Percentiles rank a stretch among this genome's conserved stretches.
phyloP scores from a whole-genome alignment of 2,113 vertebrate species.

The Dipodomys ordii region DNA sequence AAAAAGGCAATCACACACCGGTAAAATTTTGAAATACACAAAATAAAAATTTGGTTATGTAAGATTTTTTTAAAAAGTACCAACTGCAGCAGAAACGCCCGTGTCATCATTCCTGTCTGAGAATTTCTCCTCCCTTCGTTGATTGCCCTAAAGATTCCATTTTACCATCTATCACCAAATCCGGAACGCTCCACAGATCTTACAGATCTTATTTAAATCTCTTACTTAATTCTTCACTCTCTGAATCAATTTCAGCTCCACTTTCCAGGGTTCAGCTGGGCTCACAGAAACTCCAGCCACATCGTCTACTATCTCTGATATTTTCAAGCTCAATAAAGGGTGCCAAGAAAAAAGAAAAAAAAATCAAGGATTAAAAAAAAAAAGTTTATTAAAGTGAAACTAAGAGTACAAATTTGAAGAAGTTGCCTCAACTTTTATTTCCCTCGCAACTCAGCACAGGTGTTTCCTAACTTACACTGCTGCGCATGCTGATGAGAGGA shows the following conservation, averaged over 20 bases:
- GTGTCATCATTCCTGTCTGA: slow-evolving; percentile 66
- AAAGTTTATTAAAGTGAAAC: slow-evolving; percentile 86
- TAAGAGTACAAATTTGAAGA: slow-evolving; percentile 63
- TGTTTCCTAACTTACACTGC: slow-evolving; percentile 80
- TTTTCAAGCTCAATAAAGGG: slow-evolving; percentile 75
- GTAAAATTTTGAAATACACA: slow-evolving; percentile 58
- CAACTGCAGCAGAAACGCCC: slow-evolving; percentile 66
- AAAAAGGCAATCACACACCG: slow-evolving; percentile 40
- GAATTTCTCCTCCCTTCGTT: slow-evolving; percentile 69
- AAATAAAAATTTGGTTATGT: slow-evolving; percentile 63
- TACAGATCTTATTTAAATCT: slow-evolving; percentile 74
- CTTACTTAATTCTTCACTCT: slow-evolving; percentile 60
- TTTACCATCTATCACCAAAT: slow-evolving; percentile 73
- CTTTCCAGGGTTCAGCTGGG: slow-evolving; percentile 76
- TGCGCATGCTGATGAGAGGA: slow-evolving; percentile 65
- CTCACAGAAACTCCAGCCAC: slow-evolving; percentile 62
- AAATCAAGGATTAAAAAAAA: slow-evolving; percentile 72
- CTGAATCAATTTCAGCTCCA: slow-evolving; percentile 73
- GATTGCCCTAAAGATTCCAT: slow-evolving; percentile 67
- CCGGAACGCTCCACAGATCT: slow-evolving; percentile 61
- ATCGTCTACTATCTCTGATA: slow-evolving; percentile 69
- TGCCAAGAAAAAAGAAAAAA: slow-evolving; percentile 54
- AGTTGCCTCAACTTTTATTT: slow-evolving; percentile 76
- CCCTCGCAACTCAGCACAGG: slow-evolving; percentile 78
- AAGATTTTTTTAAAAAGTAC: slow-evolving; percentile 43